These are phyloP conservation scores for Liparis tanakae DNA, from an alignment of 2,797 vertebrate species.

Conservation along the genomic window DNA sequence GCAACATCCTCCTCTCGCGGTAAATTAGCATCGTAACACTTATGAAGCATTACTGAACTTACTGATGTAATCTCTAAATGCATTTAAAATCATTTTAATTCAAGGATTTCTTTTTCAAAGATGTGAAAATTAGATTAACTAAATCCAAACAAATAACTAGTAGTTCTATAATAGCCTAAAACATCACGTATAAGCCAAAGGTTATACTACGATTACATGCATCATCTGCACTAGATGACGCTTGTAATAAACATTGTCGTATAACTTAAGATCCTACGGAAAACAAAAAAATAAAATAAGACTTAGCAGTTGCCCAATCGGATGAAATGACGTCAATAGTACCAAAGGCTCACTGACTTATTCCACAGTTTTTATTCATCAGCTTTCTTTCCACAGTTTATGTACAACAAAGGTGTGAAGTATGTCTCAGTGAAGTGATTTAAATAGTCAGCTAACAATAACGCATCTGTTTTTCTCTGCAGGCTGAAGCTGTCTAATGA, in stretches of 20 bases:
- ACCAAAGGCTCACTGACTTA: background rate
- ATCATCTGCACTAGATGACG: background rate
- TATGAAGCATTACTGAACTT: background rate
- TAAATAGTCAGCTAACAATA: background rate
- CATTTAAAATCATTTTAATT: background rate
- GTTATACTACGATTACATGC: background rate
- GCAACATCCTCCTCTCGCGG: constrained; percentile 99
- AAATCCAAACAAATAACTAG: background rate
- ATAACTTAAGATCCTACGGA: background rate
- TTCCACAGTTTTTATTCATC: background rate
- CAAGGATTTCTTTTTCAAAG: background rate
- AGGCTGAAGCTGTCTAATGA: constrained; percentile 97
- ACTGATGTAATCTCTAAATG: background rate
- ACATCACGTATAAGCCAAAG: background rate
- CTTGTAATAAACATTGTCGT: too few relatives aligned
- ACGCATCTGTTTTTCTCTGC: constrained; percentile 45
- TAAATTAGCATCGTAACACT: constrained; percentile 36
- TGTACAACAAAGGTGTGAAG: background rate
- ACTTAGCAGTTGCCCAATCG: background rate
- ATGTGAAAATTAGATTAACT: background rate
- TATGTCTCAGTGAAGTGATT: background rate
- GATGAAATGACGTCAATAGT: background rate
- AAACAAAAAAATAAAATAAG: background rate
- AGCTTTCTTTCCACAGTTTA: background rate
- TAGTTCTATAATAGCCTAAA: background rate